Percentiles rank a stretch among this genome's conserved stretches.
Conservation (phyloP, 2,888 invertebrate genomes). For the Morpho achilles region DNA sequence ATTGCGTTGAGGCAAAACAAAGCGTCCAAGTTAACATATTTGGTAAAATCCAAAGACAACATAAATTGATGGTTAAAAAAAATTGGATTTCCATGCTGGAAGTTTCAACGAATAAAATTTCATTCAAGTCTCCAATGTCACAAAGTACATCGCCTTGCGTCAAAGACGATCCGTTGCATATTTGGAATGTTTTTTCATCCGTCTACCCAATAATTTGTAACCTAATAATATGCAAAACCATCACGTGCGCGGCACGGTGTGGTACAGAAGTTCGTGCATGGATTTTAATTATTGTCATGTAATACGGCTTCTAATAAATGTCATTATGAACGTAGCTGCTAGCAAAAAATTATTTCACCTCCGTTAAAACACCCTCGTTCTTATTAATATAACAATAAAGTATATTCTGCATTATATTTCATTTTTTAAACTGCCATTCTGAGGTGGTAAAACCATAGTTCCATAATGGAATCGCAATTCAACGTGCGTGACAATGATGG, state of each 20-base stretch:
- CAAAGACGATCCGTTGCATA: slow-evolving; percentile 11
- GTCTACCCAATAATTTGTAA: slow-evolving; percentile 45
- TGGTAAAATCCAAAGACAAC: no score
- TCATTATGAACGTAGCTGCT: slow-evolving; percentile 68
- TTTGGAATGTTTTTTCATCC: slow-evolving; percentile 23
- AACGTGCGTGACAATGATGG: slow-evolving; percentile 75
- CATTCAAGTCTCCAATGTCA: slow-evolving; percentile 4
- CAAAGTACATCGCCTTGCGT: slow-evolving; percentile 6
- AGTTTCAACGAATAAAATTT: neutral
- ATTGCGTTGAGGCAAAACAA: neutral
- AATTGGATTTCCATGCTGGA: no score
- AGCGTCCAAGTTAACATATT: no score
- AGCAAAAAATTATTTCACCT: slow-evolving; percentile 34
- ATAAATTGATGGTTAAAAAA: no score
- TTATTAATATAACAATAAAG: slow-evolving; percentile 26
- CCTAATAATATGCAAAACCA: slow-evolving; percentile 65
- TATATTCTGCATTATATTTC: slow-evolving; percentile 23
- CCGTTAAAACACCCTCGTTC: slow-evolving; percentile 18
- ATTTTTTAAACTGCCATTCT: slow-evolving; percentile 12
- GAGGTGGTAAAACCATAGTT: slow-evolving; percentile 56
- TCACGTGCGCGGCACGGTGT: slow-evolving; percentile 67
- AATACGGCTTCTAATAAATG: slow-evolving; percentile 77
- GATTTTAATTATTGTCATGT: slow-evolving; percentile 78
- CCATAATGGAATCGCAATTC: slow-evolving; percentile 69
- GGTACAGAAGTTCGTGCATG: slow-evolving; percentile 75